Percentiles rank a stretch among this genome's conserved stretches.
Conservation (phyloP, 2,797 vertebrate genomes). For the Liparis tanakae region DNA sequence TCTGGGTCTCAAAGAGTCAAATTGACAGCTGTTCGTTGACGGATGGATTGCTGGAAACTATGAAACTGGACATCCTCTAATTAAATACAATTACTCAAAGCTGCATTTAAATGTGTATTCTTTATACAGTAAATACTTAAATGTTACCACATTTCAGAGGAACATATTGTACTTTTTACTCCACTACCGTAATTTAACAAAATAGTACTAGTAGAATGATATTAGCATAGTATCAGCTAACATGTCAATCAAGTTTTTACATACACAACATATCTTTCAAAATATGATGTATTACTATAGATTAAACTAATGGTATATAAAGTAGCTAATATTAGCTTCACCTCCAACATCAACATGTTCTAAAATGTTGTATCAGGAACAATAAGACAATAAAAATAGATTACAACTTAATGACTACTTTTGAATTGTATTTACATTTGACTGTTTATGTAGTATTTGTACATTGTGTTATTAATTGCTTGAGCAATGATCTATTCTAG, state of each 20-base stretch:
- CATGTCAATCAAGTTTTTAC: not conserved
- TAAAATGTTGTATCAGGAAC: not conserved
- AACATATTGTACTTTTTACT: not conserved
- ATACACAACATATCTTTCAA: not conserved
- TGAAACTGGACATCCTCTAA: constrained; percentile 7
- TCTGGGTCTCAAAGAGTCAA: not conserved
- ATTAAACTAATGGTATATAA: not conserved
- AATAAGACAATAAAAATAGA: not conserved
- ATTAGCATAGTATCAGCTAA: not conserved
- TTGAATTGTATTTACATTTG: not conserved
- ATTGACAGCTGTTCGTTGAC: constrained; percentile 17
- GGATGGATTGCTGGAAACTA: constrained; percentile 1
- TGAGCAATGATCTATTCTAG: not conserved
- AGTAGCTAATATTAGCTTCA: not conserved
- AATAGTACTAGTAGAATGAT: not conserved
- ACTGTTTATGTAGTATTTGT: not conserved
- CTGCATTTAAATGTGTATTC: not conserved
- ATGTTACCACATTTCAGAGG: not conserved
- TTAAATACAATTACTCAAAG: not conserved
- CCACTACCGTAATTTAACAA: not conserved
- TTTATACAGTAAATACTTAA: not conserved
- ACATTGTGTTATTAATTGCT: not conserved
- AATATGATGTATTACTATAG: not conserved
- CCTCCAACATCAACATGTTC: not conserved
- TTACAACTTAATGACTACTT: not conserved